Conservation (phyloP, 2,113 vertebrate species). For the Rutilus rutilus region DNA sequence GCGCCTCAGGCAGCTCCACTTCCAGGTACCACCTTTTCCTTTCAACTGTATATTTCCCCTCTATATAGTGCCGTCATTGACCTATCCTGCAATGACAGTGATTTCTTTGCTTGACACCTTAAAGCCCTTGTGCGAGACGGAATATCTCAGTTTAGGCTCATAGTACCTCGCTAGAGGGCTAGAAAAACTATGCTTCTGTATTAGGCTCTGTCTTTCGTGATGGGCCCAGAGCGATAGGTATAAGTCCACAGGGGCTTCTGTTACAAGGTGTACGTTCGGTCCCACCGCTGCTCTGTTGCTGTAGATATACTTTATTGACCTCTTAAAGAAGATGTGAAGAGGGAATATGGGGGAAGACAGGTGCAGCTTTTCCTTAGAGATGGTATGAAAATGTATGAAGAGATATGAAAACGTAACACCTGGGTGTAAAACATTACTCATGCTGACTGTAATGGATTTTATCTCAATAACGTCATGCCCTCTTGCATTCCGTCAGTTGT, state of each 20-base stretch:
- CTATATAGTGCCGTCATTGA: slow-evolving; percentile 37
- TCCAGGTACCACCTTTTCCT: slow-evolving; percentile 44
- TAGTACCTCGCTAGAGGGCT: slow-evolving; percentile 35
- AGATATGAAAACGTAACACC: neutral
- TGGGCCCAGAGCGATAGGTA: slow-evolving; percentile 27
- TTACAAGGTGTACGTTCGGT: slow-evolving; percentile 36
- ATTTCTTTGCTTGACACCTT: slow-evolving; percentile 46
- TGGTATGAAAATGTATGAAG: slow-evolving; percentile 27
- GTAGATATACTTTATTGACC: slow-evolving; percentile 39
- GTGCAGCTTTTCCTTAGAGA: slow-evolving; percentile 7
- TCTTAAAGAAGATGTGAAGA: slow-evolving; percentile 17
- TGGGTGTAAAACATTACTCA: slow-evolving; percentile 9
- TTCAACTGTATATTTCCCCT: slow-evolving; percentile 54
- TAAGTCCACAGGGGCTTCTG: slow-evolving; percentile 20
- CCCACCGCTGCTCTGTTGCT: slow-evolving; percentile 30
- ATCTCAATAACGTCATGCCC: neutral
- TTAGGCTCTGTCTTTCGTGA: slow-evolving; percentile 32
- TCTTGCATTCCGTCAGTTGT: neutral
- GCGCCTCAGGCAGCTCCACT: slow-evolving; percentile 45
- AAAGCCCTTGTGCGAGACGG: slow-evolving; percentile 22
- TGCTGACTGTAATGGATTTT: slow-evolving; percentile 7
- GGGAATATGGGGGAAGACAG: neutral
- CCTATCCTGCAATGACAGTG: slow-evolving; percentile 48
- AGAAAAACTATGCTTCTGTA: slow-evolving; percentile 7
- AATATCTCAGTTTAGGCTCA: slow-evolving; percentile 39